phyloP scores from a whole-genome alignment of 37 sponge, comb jelly and placozoan species.

The Beroe ovata region DNA sequence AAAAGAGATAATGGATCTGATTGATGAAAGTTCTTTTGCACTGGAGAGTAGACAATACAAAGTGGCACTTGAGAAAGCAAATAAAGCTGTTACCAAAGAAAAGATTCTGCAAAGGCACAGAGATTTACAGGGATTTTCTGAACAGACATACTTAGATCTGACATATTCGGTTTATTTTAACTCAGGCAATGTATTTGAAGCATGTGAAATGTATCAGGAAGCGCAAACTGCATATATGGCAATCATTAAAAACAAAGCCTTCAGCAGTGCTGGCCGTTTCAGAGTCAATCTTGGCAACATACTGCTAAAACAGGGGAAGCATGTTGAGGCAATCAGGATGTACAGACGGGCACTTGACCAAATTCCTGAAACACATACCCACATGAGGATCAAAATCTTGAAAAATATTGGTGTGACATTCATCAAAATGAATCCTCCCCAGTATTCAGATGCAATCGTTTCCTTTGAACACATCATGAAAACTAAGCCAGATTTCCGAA shows the following conservation, averaged over 20 bases:
- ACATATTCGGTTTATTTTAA: slow-evolving; percentile 83
- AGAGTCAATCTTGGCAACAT: slow-evolving; percentile 97
- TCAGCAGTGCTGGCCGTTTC: slow-evolving; percentile 88
- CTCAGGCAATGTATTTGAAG: slow-evolving; percentile 86
- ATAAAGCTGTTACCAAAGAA: slow-evolving; percentile 90
- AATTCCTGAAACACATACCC: slow-evolving; percentile 77
- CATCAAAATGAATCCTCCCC: slow-evolving; percentile 81
- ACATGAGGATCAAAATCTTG: slow-evolving; percentile 81
- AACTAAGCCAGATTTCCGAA: slow-evolving; percentile 79
- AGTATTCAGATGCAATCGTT: slow-evolving; percentile 91
- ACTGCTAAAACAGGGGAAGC: slow-evolving; percentile 87
- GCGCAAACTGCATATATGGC: slow-evolving; percentile 91
- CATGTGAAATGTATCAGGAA: slow-evolving; percentile 77
- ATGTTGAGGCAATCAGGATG: slow-evolving; percentile 93
- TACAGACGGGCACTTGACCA: slow-evolving; percentile 97
- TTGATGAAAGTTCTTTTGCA: slow-evolving; percentile 90
- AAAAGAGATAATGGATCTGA: slow-evolving; percentile 77
- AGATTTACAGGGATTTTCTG: slow-evolving; percentile 63
- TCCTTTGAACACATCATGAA: slow-evolving; percentile 89
- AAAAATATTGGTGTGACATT: slow-evolving; percentile 90
- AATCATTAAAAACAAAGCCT: slow-evolving; percentile 95
- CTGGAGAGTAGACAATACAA: slow-evolving; percentile 74
- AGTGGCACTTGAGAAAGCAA: slow-evolving; percentile 89
- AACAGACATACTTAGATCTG: slow-evolving; percentile 62
- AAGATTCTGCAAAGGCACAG: slow-evolving; percentile 72